These are phyloP conservation scores for Otus sunia DNA, from an alignment of 2,113 vertebrate genomes.

Conservation along the genomic window DNA sequence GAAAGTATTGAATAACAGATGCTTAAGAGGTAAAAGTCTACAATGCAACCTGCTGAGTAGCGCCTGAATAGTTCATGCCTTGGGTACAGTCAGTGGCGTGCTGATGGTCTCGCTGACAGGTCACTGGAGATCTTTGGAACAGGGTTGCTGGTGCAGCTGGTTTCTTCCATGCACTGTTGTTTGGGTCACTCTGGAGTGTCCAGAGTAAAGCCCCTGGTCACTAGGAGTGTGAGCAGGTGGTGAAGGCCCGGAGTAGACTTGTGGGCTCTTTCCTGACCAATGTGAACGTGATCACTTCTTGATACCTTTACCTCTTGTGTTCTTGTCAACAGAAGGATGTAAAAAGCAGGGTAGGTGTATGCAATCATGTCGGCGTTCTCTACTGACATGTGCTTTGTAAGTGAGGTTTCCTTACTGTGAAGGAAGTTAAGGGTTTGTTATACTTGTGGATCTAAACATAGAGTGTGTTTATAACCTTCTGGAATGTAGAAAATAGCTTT, in stretches of 20 bases:
- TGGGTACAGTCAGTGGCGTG: not conserved
- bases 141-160: not conserved
- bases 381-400: not conserved
- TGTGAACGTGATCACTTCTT: not conserved
- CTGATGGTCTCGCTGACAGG: not conserved
- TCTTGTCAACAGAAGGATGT: not conserved
- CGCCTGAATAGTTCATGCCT: not conserved
- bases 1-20: not conserved
- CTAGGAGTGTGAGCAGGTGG: not conserved
- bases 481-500: not conserved
- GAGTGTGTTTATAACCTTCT: not conserved
- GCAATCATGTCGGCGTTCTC: rapidly evolving
- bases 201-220: not conserved
- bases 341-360: not conserved
- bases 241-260: not conserved
- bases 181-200: not conserved
- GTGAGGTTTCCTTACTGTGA: not conserved
- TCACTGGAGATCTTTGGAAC: not conserved
- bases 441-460: not conserved
- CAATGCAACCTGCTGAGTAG: not conserved
- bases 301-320: not conserved
- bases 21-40: not conserved
- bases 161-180: not conserved
- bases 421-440: not conserved
- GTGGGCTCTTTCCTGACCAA: not conserved